Evolutionary conservation across 2,113 vertebrate species (phyloP), one percentile per base, ranked within the genome.

Genomic region (Hemichromis elongatus): DNA sequence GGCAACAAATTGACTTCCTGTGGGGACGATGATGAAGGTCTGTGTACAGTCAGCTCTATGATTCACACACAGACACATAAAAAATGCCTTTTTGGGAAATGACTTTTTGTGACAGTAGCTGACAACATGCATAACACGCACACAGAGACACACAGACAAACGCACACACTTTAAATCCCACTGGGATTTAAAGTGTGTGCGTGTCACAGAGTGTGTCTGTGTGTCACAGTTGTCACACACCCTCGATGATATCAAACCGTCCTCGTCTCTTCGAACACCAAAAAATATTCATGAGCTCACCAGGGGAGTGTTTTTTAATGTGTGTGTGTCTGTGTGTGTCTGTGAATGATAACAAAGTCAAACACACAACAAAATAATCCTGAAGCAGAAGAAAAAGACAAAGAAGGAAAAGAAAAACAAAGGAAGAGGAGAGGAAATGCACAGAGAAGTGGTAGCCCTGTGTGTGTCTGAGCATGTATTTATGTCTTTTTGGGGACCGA

Each of bases 1-100:
- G 63, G 81, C 42, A 28, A 86, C 88, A 92, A 88, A 92, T 91
- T 91, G 80, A 89, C 80, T 85, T 88, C 88, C 92, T 77, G 75
- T 63, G 12, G 86, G 35, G 81, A 85, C 3, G 0, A 10, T 40
- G 75, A 82, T 59, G 77, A 83, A 70, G 30, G 77, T 77, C 70
- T 81, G 63, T 83, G 50, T 81, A 84, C 56, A 84, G 78, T 81
- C 68, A 81, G 24, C 63, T 66, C 9, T 77, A 53, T 88, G 79
- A 87, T 66, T 26, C 52, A 68, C 42, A 19, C 45, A 0, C 26
- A 75, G 26, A n/a, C 18, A n/a, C n/a, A 75, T 75, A 4, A 75
- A 75, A 63, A 45, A 78, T 26, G 40, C 40, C 54, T 19, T 79
- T 82, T 79, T 52, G 45, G 75, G 53, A 63, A 86, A 80, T 53